Percentiles rank a stretch among this genome's conserved stretches.
Conservation (phyloP, 53 echinoderm and acorn worm genomes). For the Holothuria leucospilota region DNA sequence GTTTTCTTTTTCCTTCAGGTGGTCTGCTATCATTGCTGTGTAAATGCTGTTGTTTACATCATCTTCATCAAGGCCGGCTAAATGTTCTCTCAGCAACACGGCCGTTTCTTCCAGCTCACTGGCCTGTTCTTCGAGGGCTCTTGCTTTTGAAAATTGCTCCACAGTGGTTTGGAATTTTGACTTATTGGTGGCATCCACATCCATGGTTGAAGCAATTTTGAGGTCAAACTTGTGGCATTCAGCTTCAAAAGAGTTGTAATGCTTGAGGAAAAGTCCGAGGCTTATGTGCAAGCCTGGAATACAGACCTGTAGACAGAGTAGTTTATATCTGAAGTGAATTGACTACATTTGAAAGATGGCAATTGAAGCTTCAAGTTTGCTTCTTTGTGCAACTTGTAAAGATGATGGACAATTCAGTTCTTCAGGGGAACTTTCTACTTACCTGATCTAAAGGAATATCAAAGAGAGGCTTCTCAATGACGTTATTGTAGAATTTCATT, state of each 20-base stretch:
- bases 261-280: background rate
- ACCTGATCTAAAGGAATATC: conserved; percentile 34
- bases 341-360: too few species aligned
- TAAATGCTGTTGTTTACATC: background rate
- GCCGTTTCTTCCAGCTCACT: conserved; percentile 18
- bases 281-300: background rate
- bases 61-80: background rate
- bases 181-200: too few species aligned
- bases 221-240: background rate
- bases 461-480: conserved; percentile 14
- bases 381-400: too few species aligned
- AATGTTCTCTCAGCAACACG: background rate
- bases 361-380: too few species aligned
- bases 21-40: background rate
- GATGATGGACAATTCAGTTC: too few species aligned
- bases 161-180: background rate
- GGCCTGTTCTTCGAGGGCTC: background rate
- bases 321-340: too few species aligned
- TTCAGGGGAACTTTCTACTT: background rate
- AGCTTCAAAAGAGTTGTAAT: background rate
- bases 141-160: background rate
- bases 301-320: too few species aligned
- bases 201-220: background rate
- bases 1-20: conserved; percentile 11
- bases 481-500: conserved; percentile 2